These are phyloP conservation scores for Carapus acus DNA, from an alignment of 2,797 vertebrate species.

Conservation along the genomic window DNA sequence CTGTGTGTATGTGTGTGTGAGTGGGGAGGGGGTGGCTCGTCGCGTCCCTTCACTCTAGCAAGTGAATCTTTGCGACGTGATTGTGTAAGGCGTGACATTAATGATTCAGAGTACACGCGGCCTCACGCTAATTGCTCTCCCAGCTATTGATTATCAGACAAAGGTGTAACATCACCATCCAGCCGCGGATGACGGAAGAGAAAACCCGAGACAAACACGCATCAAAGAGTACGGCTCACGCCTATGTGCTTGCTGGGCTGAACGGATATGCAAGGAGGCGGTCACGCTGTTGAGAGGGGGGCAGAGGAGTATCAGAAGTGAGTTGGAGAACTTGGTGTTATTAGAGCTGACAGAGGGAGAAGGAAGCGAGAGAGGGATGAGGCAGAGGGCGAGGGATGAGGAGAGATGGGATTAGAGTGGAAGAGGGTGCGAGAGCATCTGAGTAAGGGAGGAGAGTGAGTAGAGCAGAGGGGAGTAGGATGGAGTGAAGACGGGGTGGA, in stretches of 20 bases:
- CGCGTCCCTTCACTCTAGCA: constrained; percentile 28
- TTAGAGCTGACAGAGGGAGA: constrained; percentile 46
- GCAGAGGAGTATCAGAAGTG: constrained; percentile 38
- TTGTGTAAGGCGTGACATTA: constrained; percentile 43
- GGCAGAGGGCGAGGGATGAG: constrained; percentile 29
- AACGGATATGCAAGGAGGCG: constrained; percentile 19
- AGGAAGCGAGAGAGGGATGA: constrained; percentile 29
- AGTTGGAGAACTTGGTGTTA: constrained; percentile 46
- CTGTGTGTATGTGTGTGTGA: constrained; percentile 5
- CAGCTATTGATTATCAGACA: constrained; percentile 53
- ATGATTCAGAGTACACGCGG: constrained; percentile 33
- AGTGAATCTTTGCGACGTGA: constrained; percentile 18
- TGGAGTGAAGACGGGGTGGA: constrained; percentile 21
- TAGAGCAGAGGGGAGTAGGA: constrained; percentile 39
- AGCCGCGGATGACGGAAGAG: background rate
- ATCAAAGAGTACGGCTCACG: constrained; percentile 15
- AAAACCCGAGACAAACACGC: background rate
- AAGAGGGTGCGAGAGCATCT: constrained; percentile 33
- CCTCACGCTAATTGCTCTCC: constrained; percentile 33
- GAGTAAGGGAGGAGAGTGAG: constrained; percentile 20
- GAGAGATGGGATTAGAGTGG: constrained; percentile 32
- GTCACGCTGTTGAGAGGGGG: constrained; percentile 17
- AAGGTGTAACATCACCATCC: constrained; percentile 4
- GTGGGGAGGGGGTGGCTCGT: constrained; percentile 9
- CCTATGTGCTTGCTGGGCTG: constrained; percentile 11